Base-by-base conservation (phyloP, 1,140 invertebrate genomes). In the Helicoverpa armigera region DNA sequence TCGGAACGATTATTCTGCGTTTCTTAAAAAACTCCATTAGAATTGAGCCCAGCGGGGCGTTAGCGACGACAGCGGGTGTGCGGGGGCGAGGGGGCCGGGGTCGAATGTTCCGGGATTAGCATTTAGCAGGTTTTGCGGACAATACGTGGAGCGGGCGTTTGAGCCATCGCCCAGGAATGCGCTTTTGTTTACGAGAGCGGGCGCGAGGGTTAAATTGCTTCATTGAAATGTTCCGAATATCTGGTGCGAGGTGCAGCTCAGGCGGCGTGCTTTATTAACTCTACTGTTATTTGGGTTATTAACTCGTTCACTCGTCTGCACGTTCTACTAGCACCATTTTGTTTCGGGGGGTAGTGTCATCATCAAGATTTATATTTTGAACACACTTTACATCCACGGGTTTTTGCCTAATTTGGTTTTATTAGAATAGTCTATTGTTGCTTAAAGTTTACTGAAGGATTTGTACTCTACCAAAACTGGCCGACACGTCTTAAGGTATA, bases 21-120 rank as follows among this genome's bases (percentile, higher is more conserved):
- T 91, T 87, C 89, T 90, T 91, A 84, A 88, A 85, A 89, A 89
- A 88, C 84, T 89, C 86, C 88, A 87, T 90, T 91, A 90, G 87
- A 82, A 86, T 82, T 43, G 80, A 61, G 60, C 63, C 51, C 69
- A 69, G 69, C 60, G 85, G 82, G 75, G 83, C 74, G 83, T 72
- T 60, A 63, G 35, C 18, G 79, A 69, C 29, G 79, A 65, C n/a
- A 23, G 35, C 69, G 70, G 81, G 48, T 50, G 10, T 29, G 77
- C 82, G 69, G 53, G 58, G 81, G 65, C 35, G 75, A 73, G 51
- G 61, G 82, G 63, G 35, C 51, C 61, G 72, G 72, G 58, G 82
- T 77, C 53, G 63, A 58, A 67, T 74, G 73, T 81, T 70, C 54
- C 51, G 43, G 81, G 83, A 83, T 83, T 81, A 83, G 83, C 83